Base-by-base conservation (phyloP, 1,140 invertebrate species). In the Drosophila simulans region DNA sequence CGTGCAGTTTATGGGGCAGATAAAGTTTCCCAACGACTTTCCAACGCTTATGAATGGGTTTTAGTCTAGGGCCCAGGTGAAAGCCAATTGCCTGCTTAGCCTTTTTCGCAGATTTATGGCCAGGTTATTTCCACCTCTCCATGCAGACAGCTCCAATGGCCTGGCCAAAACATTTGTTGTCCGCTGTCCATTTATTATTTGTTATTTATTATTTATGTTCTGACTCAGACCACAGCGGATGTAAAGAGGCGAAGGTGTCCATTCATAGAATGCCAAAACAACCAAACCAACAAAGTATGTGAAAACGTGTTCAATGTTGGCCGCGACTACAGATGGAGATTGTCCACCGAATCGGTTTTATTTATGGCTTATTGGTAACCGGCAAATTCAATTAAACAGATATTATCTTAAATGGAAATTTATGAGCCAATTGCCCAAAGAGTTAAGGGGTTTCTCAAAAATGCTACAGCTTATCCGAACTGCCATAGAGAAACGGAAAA, bases 321-420 rank as follows among this genome's bases (percentile, higher is more conserved):
- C 34, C 43, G 35, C 37, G 64, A 35, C 34, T 42, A 17, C 17
- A 17, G 25, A 11, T n/a, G 58, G 31, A 43, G 54, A 56, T 20
- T 43, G 63, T 66, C 10, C 46, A 22, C 4, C 42, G 22, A 42
- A 65, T 65, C 43, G 64, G 37, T 35, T 48, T 71, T 71, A 70
- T 71, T 70, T 71, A 71, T 71, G 65, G 37, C 42, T 15, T 15
- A 70, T 57, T 48, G 68, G 27, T 40, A 57, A 70, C 53, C 66
- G 68, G 65, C 43, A 70, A 57, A 71, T 70, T 71, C 68, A 71
- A 71, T 71, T 71, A 71, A 22, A 68, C 31, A 65, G 60, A 65
- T 68, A 68, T 68, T 65, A 68, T 68, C 64, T 17, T 31, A 68
- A 68, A 65, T 43, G 37, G 37, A 5, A 35, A 68, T 68, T 68